phyloP scores from a whole-genome alignment of 1,140 invertebrate genomes.

The Sogatella furcifera region DNA sequence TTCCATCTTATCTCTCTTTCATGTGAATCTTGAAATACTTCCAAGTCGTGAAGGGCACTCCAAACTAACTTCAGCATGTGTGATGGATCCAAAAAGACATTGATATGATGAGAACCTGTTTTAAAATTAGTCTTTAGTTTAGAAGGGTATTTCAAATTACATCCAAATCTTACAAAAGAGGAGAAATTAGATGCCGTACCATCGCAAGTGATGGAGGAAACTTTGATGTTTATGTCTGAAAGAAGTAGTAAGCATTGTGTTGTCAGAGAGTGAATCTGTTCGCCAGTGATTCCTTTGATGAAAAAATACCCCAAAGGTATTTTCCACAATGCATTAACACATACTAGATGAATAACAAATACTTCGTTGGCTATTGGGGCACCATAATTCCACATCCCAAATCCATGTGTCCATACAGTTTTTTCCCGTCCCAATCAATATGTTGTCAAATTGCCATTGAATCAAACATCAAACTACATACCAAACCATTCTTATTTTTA shows the following conservation, averaged over 20 bases:
- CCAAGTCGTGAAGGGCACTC: conserved; percentile 10
- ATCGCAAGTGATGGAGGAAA: conserved; percentile 13
- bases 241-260: conserved; percentile 16
- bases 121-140: conserved; percentile 11
- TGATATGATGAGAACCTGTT: conserved; percentile 13
- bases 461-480: conserved; percentile 18
- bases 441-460: conserved; percentile 18
- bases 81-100: conserved; percentile 17
- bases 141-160: conserved; percentile 7
- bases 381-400: conserved; percentile 13
- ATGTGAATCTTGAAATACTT: conserved; percentile 14
- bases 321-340: conserved; percentile 28
- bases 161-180: conserved; percentile 11
- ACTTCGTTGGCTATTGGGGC: conserved; percentile 26
- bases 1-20: conserved; percentile 23
- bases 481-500: conserved; percentile 12
- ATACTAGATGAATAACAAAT: conserved; percentile 28
- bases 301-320: conserved; percentile 31
- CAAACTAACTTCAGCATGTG: conserved; percentile 22
- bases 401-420: background rate
- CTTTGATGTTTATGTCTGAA: conserved; percentile 6
- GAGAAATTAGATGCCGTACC: conserved; percentile 11
- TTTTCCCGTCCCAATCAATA: conserved; percentile 20
- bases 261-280: background rate
- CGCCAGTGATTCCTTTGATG: conserved; percentile 18